Conservation (phyloP, 2,888 invertebrate species). For the Rhodophaea formosa region DNA sequence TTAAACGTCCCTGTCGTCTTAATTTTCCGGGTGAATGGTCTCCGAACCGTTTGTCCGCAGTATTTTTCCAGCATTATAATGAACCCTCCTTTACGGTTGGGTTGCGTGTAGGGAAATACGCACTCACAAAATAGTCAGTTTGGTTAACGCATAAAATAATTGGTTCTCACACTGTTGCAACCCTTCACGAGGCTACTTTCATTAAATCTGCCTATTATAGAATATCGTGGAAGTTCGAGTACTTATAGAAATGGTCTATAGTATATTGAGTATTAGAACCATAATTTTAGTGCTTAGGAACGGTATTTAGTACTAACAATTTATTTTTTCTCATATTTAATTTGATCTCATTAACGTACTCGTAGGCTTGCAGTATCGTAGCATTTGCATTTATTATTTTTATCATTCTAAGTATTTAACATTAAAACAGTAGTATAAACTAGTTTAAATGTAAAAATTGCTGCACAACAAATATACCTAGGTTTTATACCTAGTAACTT, state of each 20-base stretch:
- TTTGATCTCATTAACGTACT: too few relatives aligned
- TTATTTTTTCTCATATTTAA: too few relatives aligned
- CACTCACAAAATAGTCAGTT: slow-evolving; percentile 46
- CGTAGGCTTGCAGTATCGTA: too few relatives aligned
- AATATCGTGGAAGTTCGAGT: neutral
- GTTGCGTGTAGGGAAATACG: slow-evolving; percentile 47
- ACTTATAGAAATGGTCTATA: neutral
- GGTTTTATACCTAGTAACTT: too few relatives aligned
- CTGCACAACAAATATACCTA: too few relatives aligned
- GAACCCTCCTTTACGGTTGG: slow-evolving; percentile 59
- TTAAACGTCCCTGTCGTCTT: slow-evolving; percentile 52
- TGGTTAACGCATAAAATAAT: slow-evolving; percentile 43
- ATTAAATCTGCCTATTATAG: slow-evolving; percentile 1
- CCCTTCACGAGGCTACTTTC: slow-evolving; percentile 18
- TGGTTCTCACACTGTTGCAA: slow-evolving; percentile 42
- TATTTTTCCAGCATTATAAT: slow-evolving; percentile 64
- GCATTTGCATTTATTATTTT: too few relatives aligned
- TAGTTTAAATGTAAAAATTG: neutral
- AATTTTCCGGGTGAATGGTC: slow-evolving; percentile 57
- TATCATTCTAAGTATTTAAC: too few relatives aligned
- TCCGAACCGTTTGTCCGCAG: slow-evolving; percentile 47
- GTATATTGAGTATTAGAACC: neutral
- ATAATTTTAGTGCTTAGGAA: too few relatives aligned
- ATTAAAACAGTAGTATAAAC: too few relatives aligned
- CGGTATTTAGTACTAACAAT: too few relatives aligned